Base-by-base conservation (phyloP, 2,113 vertebrate species). In the Hydropotes inermis region DNA sequence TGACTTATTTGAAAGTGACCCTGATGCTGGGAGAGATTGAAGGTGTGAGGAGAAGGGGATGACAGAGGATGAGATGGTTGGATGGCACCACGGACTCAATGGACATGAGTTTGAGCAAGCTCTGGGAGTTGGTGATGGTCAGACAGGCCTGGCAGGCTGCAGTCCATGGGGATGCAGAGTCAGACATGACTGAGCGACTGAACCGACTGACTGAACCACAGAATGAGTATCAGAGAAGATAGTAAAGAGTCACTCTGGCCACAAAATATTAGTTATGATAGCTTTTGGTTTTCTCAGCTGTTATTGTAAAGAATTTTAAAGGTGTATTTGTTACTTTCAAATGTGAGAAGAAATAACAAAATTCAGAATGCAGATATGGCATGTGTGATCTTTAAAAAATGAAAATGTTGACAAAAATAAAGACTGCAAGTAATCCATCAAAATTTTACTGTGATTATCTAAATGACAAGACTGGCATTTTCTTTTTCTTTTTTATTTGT, bases 181-280 rank as follows among this genome's bases (percentile, higher is more conserved):
- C 5, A 2, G n/a, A 70, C 19, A 70, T 2, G 21, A 39, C 2
- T 1, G 67, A 70, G n/a, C 0, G 2, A 23, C 2, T 39, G 67
- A 70, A 70, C 10, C 0, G 1, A 70, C 67, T 70, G n/a, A 70
- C 17, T 70, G 67, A 39, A 23, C 19, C 54, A 33, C 6, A 55
- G 5, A 94, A 50, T 39, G 19, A 60, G 1, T 33, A 27, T 6
- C 36, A 30, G 21, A 36, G 1, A 27, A 25, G 2, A 67, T 36
- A 33, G 5, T 19, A 6, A 58, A 67, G 4, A 36, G 12, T 5
- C 7, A 3, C 9, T 36, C 39, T 84, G 27, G 43, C 4, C 4
- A 13, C 19, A 55, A 58, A 87, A 70, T 85, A 23, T 52, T 85
- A 7, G 23, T 28, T 81, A 36, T 11, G 25, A 8, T 33, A 50